A percentile compares a stretch with the other conserved stretches of the same genome.
These are phyloP conservation scores for Istiophorus platypterus DNA, from an alignment of 2,113 vertebrate genomes.

Conservation along the genomic window DNA sequence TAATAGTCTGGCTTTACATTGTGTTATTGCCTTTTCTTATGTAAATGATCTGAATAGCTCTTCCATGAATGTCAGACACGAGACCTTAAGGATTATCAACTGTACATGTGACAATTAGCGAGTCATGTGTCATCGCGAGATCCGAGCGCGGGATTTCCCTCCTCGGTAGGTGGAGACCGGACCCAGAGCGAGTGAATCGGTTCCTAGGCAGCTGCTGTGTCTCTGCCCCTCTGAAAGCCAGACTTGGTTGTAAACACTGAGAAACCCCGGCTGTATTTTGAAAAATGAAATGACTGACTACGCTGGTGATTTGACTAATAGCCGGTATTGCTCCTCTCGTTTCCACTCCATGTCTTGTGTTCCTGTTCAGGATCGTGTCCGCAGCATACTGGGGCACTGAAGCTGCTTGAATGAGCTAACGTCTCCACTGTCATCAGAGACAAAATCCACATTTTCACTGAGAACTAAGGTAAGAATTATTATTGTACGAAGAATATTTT, in stretches of 20 bases:
- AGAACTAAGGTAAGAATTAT: conserved; percentile 52
- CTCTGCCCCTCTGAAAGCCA: conserved; percentile 23
- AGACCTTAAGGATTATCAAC: not conserved
- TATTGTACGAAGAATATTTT: not conserved
- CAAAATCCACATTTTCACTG: conserved; percentile 21
- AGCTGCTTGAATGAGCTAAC: conserved; percentile 70
- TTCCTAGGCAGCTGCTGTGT: conserved; percentile 36
- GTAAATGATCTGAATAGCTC: not conserved
- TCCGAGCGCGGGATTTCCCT: conserved; percentile 42
- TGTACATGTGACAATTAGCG: not conserved
- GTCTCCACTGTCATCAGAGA: conserved; percentile 37
- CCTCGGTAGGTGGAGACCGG: conserved; percentile 57
- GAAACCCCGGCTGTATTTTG: not conserved
- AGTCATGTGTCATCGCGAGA: conserved; percentile 59
- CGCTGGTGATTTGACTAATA: not conserved
- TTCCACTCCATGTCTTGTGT: not conserved
- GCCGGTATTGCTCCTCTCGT: not conserved
- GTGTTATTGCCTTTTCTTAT: not conserved
- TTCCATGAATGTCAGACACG: not conserved
- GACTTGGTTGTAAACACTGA: conserved; percentile 56
- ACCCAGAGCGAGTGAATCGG: conserved; percentile 49
- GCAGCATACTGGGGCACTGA: conserved; percentile 28
- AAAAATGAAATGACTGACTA: conserved; percentile 42
- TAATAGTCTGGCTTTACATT: not conserved
- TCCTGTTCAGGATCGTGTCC: conserved; percentile 29